Evolutionary conservation across 2,888 invertebrate species (phyloP).

Genomic region (Branchellion lobata): DNA sequence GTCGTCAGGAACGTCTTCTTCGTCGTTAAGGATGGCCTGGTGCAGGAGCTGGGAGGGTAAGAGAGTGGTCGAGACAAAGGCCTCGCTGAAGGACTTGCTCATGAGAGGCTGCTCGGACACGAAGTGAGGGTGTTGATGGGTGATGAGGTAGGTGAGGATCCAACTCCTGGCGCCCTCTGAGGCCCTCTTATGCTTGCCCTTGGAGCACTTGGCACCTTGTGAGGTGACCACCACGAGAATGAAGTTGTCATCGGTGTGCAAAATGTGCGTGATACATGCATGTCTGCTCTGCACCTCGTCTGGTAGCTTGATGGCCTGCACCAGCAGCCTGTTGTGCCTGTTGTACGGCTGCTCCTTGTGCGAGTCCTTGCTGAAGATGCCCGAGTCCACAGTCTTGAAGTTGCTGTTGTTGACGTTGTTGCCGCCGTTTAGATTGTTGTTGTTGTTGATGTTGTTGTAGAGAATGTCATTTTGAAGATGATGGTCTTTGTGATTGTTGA

Average conservation of each 20-base stretch:
- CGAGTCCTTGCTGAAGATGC: background rate
- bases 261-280: background rate
- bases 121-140: background rate
- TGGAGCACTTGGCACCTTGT: background rate
- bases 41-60: conserved; percentile 13
- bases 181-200: background rate
- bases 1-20: conserved; percentile 10
- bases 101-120: background rate
- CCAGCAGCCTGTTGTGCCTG: background rate
- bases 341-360: background rate
- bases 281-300: background rate
- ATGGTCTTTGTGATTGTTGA: background rate
- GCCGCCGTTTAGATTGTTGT: background rate
- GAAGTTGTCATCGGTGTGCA: background rate
- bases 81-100: background rate
- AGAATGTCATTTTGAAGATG: background rate
- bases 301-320: conserved; percentile 10
- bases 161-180: background rate
- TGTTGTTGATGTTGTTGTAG: background rate
- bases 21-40: conserved; percentile 21
- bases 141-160: background rate
- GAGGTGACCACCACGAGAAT: background rate
- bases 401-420: background rate
- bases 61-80: background rate
- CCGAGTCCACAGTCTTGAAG: background rate